Evolutionary conservation across 1,140 invertebrate species (phyloP).

Genomic region (Formica selysi): DNA sequence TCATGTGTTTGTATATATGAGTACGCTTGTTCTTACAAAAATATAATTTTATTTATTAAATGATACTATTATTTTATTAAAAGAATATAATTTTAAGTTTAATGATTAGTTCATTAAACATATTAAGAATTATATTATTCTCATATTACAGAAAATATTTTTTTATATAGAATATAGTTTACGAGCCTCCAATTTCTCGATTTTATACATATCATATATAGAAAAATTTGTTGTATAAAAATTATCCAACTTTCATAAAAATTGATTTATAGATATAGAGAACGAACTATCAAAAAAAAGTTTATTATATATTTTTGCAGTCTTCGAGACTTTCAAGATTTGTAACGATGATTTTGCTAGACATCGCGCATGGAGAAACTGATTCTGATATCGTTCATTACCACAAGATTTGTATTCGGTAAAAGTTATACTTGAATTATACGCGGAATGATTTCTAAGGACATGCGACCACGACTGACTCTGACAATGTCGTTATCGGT

Average conservation of each 20-base stretch:
- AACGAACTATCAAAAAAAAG: neutral
- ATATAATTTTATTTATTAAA: neutral
- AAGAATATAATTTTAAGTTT: neutral
- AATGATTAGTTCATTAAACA: neutral
- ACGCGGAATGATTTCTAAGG: slow-evolving; percentile 50
- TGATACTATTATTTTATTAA: neutral
- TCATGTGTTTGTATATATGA: too few species aligned
- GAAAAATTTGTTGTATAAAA: neutral
- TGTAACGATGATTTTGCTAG: neutral
- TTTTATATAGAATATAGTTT: neutral
- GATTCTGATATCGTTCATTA: slow-evolving; percentile 4
- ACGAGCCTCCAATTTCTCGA: neutral
- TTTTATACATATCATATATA: neutral
- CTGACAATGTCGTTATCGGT: slow-evolving; percentile 60
- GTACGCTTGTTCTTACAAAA: too few species aligned
- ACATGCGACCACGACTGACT: slow-evolving; percentile 46
- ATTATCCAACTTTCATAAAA: neutral
- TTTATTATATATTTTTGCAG: neutral
- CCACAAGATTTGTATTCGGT: slow-evolving; percentile 5
- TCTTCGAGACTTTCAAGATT: neutral
- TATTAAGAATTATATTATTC: neutral
- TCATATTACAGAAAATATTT: neutral
- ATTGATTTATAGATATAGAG: neutral
- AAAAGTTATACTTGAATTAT: slow-evolving; percentile 59
- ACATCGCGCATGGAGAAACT: neutral